Base-by-base conservation (phyloP, 2,797 vertebrate species). In the Pithecia hirsuta region DNA sequence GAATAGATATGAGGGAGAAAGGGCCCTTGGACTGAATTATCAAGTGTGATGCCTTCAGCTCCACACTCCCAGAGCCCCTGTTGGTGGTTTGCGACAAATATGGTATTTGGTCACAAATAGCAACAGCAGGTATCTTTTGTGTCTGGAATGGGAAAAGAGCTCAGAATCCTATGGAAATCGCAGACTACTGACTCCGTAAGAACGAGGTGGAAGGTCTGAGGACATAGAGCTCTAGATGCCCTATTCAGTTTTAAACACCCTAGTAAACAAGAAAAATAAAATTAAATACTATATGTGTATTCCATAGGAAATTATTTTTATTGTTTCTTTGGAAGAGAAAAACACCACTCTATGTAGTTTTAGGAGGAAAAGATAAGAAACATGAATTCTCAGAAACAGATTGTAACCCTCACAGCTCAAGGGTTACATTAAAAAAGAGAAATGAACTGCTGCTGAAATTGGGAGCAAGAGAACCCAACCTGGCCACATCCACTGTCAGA, bases 341-440 rank as follows among this genome's bases (percentile, higher is more conserved):
- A 83, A 30, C 2, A 72, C 19, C 33, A 80, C 5, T 57, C 20
- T 28, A 82, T 39, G 30, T 4, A 70, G 33, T 74, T 88, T 92
- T 89, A 89, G 67, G 50, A 94, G 50, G 39, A 6, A 76, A 89
- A 83, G 50, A 22, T 14, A 46, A 76, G 67, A 94, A 97, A 93
- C 1, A 59, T 7, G 39, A 97, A 70, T 75, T 92, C 70, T 87
- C 75, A 81, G 93, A 97, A 94, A 75, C 74, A 98, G 82, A 89
- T 67, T 67, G 33, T n/a, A 67, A 67, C 91, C 91, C 41, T 83
- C 17, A 1, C 10, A 78, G 72, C 22, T 61, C 39, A 36, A 97
- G 39, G 44, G 41, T 96, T 91, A 91, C 28, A 7, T 89, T 86
- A 96, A 61, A 97, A 81, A 83, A 93, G 67, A 97, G 82, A 87